Evolutionary conservation across 1,140 invertebrate species (phyloP), one percentile per base, ranked within the genome.

Genomic region (Pogonus chalceus): DNA sequence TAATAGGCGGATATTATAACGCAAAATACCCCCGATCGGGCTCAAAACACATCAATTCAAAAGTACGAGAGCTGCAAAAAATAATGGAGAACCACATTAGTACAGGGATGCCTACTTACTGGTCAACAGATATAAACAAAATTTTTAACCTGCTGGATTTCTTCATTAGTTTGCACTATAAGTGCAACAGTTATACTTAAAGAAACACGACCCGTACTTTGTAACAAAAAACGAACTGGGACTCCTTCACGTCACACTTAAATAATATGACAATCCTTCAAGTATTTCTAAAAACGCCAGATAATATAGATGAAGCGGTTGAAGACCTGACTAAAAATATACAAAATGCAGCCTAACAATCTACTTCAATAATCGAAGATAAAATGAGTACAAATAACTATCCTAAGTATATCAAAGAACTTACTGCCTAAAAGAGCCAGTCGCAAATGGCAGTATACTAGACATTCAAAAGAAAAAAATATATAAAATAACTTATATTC

Each of bases 61-160:
- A 7, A 4, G 22, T 9, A 50, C 16, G 14, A 23, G 58, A 67
- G 52, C 58, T 68, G 4, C n/a, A n/a, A n/a, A 60, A 63, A 16
- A 57, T 39, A 56, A 52, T 56, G 16, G 58, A n/a, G n/a, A n/a
- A n/a, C n/a, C n/a, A n/a, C n/a, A n/a, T n/a, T n/a, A n/a, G n/a
- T 31, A 62, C 63, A 12, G 62, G 65, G 1, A 61, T 69, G 56
- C 68, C 68, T 14, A 72, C 67, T 10, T 66, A 73, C 55, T 72
- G 69, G 64, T 65, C 71, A 23, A 56, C 62, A 10, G 69, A 31
- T 14, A 31, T 31, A 31, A 14, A 7, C 4, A 31, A 31, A 31
- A 31, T 7, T 31, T 14, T 14, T 4, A 14, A 14, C 26, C 14
- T 31, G 26, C 26, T 31, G 4, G 26, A 31, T 7, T 14, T 31